Evolutionary conservation across 2,113 vertebrate species (phyloP).

Genomic region (Halcyon malimbica): DNA sequence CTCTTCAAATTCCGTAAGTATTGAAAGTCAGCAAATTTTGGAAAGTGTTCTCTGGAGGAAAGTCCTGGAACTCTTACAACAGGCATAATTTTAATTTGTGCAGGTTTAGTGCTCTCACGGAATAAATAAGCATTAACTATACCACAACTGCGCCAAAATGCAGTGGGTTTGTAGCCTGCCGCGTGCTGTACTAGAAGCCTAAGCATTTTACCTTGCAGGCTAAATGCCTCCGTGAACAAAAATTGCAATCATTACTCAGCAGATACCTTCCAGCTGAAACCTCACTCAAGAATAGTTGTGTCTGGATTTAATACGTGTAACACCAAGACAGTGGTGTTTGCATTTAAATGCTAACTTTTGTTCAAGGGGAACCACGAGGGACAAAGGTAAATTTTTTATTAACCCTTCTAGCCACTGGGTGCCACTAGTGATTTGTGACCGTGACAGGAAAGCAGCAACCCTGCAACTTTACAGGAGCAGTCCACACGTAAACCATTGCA

Average conservation of each 20-base stretch:
- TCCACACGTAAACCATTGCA: background rate
- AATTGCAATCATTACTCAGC: background rate
- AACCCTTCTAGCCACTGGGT: conserved; percentile 70
- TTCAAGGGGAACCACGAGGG: background rate
- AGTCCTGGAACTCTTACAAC: conserved; percentile 60
- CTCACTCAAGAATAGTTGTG: background rate
- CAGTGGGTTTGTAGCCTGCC: background rate
- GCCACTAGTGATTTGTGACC: conserved; percentile 62
- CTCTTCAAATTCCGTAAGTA: conserved; percentile 38
- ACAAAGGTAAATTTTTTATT: conserved; percentile 33
- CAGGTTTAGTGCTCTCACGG: conserved; percentile 35
- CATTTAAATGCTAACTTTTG: background rate
- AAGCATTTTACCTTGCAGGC: background rate
- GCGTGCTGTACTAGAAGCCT: background rate
- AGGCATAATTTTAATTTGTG: conserved; percentile 40
- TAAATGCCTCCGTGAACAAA: background rate
- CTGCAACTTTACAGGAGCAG: background rate
- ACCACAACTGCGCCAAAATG: background rate
- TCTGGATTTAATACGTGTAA: background rate
- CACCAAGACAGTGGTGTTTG: background rate
- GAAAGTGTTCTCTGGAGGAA: conserved; percentile 57
- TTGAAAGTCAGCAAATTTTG: conserved; percentile 59
- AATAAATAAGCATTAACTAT: conserved; percentile 67
- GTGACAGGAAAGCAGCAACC: conserved; percentile 19
- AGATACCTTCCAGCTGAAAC: conserved; percentile 5